Evolutionary conservation across 2,113 vertebrate genomes (phyloP).

Genomic region (Mobula birostris): DNA sequence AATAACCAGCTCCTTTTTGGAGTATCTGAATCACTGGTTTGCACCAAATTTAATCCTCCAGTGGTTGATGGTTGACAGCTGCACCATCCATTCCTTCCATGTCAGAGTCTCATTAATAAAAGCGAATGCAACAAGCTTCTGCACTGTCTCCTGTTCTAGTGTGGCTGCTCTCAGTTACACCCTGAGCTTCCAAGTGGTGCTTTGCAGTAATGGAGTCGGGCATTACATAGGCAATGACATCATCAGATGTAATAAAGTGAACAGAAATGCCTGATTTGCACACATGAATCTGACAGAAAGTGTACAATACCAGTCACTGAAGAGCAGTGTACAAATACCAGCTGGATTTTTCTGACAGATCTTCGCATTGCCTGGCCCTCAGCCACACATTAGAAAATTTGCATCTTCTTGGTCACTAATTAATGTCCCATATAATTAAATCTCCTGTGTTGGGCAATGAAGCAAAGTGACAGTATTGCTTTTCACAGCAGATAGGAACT

Average conservation of each 20-base stretch:
- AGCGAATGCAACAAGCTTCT: too few relatives aligned
- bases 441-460: not conserved
- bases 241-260: too few relatives aligned
- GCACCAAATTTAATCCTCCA: not conserved
- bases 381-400: not conserved
- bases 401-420: not conserved
- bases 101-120: too few relatives aligned
- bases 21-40: not conserved
- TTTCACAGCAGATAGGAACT: not conserved
- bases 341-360: not conserved
- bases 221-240: too few relatives aligned
- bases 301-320: constrained; percentile 43
- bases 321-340: not conserved
- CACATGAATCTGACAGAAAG: constrained; percentile 40
- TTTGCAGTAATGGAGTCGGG: too few relatives aligned
- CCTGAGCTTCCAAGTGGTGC: too few relatives aligned
- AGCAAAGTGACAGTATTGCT: not conserved
- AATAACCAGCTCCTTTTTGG: not conserved
- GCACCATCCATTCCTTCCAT: too few relatives aligned
- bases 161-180: too few relatives aligned
- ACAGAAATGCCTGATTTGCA: too few relatives aligned
- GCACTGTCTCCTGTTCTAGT: too few relatives aligned
- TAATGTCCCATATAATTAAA: not conserved
- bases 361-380: not conserved
- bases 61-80: not conserved